phyloP scores from a whole-genome alignment of 1,140 invertebrate species.

The Maconellicoccus hirsutus region DNA sequence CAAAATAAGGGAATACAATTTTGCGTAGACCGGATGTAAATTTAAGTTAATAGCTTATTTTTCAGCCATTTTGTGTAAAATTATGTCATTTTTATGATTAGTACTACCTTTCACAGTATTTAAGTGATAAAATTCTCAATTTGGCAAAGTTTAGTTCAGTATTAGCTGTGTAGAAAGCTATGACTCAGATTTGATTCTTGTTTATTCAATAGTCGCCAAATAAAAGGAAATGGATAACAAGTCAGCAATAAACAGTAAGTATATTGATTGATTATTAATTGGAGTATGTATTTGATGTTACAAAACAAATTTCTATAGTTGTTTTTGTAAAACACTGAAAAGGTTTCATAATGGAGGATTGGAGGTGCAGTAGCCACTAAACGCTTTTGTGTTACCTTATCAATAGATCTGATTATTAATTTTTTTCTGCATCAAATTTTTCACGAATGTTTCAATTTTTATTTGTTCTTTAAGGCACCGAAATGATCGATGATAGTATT shows the following conservation, averaged over 20 bases:
- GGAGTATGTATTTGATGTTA: no score
- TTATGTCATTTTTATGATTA: neutral
- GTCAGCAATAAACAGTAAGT: neutral
- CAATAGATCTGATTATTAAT: no score
- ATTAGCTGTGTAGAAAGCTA: neutral
- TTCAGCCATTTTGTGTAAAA: slow-evolving; percentile 18
- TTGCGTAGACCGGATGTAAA: neutral
- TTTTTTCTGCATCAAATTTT: no score
- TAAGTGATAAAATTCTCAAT: neutral
- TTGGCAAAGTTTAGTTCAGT: neutral
- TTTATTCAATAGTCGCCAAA: neutral
- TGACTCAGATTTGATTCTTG: neutral
- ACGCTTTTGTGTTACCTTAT: no score
- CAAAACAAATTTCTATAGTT: no score
- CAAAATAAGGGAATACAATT: neutral
- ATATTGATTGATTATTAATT: neutral
- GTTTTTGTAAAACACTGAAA: no score
- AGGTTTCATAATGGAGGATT: no score
- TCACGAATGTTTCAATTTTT: no score
- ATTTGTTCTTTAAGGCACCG: neutral
- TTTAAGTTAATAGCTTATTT: neutral
- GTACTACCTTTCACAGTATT: neutral
- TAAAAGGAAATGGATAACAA: neutral
- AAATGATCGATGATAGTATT: neutral
- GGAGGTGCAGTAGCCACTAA: no score